A percentile compares a stretch with the other conserved stretches of the same genome.
Conservation (phyloP, 2,888 invertebrate species). For the Griposia aprilina region DNA sequence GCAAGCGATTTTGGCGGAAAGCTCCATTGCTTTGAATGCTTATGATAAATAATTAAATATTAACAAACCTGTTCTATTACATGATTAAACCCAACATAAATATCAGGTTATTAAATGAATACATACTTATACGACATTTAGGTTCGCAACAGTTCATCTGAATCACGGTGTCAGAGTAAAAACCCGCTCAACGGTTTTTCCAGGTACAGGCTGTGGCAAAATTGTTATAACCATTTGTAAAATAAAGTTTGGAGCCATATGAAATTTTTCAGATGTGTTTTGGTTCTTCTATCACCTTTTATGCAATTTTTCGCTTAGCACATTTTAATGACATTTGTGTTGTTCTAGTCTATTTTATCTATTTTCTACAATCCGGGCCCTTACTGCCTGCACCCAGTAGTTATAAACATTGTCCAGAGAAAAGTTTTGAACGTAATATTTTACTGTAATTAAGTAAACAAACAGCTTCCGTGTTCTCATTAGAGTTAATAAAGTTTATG, state of each 20-base stretch:
- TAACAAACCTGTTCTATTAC: constrained; percentile 16
- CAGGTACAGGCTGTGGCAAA: constrained; percentile 59
- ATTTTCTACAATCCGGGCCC: neutral
- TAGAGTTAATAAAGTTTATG: constrained; percentile 31
- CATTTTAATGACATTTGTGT: neutral
- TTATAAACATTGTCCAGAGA: constrained; percentile 9
- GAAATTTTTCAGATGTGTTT: constrained; percentile 5
- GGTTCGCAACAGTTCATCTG: constrained; percentile 68
- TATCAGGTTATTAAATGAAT: constrained; percentile 33
- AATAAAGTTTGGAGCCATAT: constrained; percentile 34
- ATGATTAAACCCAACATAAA: constrained; percentile 33
- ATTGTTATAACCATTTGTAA: constrained; percentile 51
- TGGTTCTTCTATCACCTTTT: neutral
- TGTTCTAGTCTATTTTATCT: neutral
- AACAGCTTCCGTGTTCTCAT: constrained; percentile 14
- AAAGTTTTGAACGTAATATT: neutral
- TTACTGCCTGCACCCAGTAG: neutral
- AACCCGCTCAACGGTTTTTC: constrained; percentile 76
- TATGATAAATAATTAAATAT: constrained; percentile 6
- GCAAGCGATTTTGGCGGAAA: constrained; percentile 4
- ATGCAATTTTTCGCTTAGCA: neutral
- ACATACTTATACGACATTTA: constrained; percentile 48
- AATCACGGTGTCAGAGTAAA: constrained; percentile 73
- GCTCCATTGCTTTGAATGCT: constrained; percentile 6
- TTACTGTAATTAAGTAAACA: neutral